These are phyloP conservation scores for Hyalella azteca DNA, from an alignment of 2,888 invertebrate genomes.

Conservation along the genomic window DNA sequence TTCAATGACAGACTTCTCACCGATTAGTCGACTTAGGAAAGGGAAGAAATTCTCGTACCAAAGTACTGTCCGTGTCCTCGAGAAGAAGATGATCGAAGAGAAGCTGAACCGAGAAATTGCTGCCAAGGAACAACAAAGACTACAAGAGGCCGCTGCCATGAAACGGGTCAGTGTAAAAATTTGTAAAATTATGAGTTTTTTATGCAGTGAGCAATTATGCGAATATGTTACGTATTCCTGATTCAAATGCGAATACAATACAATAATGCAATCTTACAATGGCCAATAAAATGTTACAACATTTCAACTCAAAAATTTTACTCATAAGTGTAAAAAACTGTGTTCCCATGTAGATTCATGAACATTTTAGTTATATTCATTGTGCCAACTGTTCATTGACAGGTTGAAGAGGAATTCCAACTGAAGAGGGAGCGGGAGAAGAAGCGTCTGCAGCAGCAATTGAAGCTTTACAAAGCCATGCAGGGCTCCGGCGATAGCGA, in stretches of 20 bases:
- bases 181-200: too few relatives aligned
- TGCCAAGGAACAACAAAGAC: slow-evolving; percentile 54
- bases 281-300: too few relatives aligned
- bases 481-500: slow-evolving; percentile 45
- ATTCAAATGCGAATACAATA: too few relatives aligned
- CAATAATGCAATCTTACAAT: too few relatives aligned
- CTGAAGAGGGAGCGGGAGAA: slow-evolving; percentile 74
- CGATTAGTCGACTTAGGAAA: slow-evolving; percentile 29
- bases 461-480: slow-evolving; percentile 48
- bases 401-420: slow-evolving; percentile 78
- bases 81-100: slow-evolving; percentile 57
- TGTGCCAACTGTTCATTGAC: slow-evolving; percentile 11
- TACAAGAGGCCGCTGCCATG: slow-evolving; percentile 58
- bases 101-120: slow-evolving; percentile 51
- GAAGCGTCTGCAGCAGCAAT: slow-evolving; percentile 54
- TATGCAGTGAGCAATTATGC: too few relatives aligned
- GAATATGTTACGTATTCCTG: too few relatives aligned
- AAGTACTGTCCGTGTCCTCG: slow-evolving; percentile 57
- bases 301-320: too few relatives aligned
- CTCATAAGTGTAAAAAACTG: too few relatives aligned
- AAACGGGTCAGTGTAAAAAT: slow-evolving; percentile 46
- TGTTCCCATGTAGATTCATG: too few relatives aligned
- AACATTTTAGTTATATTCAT: too few relatives aligned
- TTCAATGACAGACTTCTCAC: background rate
- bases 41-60: slow-evolving; percentile 58